Percentiles rank a stretch among this genome's conserved stretches.
Evolutionary conservation across 2,797 vertebrate species (phyloP).

Genomic region (Pyrocephalus nanus): DNA sequence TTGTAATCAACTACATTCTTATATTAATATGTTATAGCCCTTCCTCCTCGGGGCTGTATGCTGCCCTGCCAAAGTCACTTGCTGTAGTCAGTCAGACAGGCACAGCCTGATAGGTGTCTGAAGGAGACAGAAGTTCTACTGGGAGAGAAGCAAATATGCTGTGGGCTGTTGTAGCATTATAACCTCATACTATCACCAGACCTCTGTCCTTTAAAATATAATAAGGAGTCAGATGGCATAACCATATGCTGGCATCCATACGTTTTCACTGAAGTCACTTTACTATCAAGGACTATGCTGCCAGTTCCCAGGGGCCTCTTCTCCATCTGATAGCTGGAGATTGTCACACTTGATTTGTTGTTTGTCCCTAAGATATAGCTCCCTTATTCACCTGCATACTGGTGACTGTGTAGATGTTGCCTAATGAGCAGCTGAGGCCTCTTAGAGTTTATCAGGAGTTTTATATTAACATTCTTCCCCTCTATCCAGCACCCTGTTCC

Average conservation of each 20-base stretch:
- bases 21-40: constrained; percentile 34
- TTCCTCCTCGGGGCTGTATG: not conserved
- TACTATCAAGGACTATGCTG: not conserved
- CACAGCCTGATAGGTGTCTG: not conserved
- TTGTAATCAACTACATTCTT: constrained; percentile 55
- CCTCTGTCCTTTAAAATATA: constrained; percentile 23
- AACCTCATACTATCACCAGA: not conserved
- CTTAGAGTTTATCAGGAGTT: not conserved
- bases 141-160: not conserved
- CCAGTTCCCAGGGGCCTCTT: not conserved
- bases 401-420: not conserved
- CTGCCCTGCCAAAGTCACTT: not conserved
- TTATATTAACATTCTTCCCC: not conserved
- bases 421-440: constrained; percentile 5
- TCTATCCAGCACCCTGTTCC: not conserved
- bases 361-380: not conserved
- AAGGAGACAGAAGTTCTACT: not conserved
- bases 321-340: not conserved
- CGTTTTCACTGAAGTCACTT: not conserved
- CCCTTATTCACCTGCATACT: not conserved
- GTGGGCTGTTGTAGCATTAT: not conserved
- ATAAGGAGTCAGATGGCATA: constrained; percentile 2
- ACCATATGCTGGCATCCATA: not conserved
- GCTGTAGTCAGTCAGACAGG: not conserved
- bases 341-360: not conserved